These are phyloP conservation scores for Papilio aristodemus DNA, from an alignment of 1,140 invertebrate genomes.

Conservation along the genomic window DNA sequence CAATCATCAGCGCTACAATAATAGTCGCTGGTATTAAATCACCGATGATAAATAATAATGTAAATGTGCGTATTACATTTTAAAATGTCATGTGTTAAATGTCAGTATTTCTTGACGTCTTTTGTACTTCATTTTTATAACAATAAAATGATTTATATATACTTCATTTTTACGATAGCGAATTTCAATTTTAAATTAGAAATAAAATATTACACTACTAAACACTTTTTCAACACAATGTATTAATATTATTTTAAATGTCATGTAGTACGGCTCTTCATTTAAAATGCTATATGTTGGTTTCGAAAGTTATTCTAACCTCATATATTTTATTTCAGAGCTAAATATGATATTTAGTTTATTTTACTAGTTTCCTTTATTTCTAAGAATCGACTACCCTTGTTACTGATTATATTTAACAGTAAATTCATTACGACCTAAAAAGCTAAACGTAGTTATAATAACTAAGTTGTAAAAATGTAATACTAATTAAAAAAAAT, in stretches of 20 bases:
- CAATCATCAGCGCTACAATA: not conserved
- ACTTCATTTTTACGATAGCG: conserved; percentile 10
- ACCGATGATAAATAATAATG: conserved; percentile 6
- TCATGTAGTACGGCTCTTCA: not conserved
- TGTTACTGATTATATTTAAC: no score
- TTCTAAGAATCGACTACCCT: no score
- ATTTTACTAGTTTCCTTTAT: no score
- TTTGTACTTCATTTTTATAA: no score
- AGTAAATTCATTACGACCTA: no score
- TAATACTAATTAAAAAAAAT: no score
- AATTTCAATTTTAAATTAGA: not conserved
- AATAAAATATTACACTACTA: not conserved
- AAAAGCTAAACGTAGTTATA: no score
- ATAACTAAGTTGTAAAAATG: no score
- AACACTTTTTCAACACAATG: not conserved
- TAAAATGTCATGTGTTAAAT: conserved; percentile 32
- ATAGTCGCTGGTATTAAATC: conserved; percentile 11
- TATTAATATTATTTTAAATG: not conserved
- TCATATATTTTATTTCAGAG: no score
- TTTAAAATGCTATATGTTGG: not conserved
- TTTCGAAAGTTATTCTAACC: not conserved
- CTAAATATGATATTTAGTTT: no score
- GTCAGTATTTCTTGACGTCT: conserved; percentile 16
- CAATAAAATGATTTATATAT: no score
- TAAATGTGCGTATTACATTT: conserved; percentile 22